Evolutionary conservation across 1,140 invertebrate species (phyloP), one percentile per base, ranked within the genome.

Genomic region (Apis florea): DNA sequence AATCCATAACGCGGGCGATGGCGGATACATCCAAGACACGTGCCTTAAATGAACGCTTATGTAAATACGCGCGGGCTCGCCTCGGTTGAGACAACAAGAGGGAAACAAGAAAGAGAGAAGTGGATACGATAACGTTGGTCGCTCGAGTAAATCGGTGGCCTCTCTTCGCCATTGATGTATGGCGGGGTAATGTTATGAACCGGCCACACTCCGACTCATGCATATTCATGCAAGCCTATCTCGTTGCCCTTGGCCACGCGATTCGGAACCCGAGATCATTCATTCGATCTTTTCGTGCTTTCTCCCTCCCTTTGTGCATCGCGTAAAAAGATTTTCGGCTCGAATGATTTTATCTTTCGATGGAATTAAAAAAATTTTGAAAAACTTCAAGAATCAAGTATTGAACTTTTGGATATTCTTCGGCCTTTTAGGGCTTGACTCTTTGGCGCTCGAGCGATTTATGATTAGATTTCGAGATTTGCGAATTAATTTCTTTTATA

Each of bases 111-210:
- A 54, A 40, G 51, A 12, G 51, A 26, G 26, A 17, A 49, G 59
- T 54, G 58, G 58, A 80, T 82, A 71, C 53, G 58, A n/a, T 59
- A 58, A 53, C 71, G 56, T 49, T 31, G 53, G 72, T 40, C 79
- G 79, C 56, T 54, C 64, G 82, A 77, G 72, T 69, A 82, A 84
- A 84, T 84, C 82, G 83, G 72, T 68, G 67, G 83, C 82, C 83
- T 82, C 59, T 58, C 31, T 31, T 4, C 31, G 79, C 21, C 26
- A 72, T 47, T 84, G 83, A 84, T 82, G 79, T 72, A 82, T 82
- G 72, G 83, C 49, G 47, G 79, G 77, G 53, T 76, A 72, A 82
- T 77, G 82, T 71, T 84, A 82, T 66, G 83, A 82, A 84, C 79
- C 77, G 59, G 56, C 56, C 72, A 47, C 31, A 31, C 31, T 31